Evolutionary conservation across 1,140 invertebrate species (phyloP), one percentile per base, ranked within the genome.

Genomic region (Macrobrachium rosenbergii): DNA sequence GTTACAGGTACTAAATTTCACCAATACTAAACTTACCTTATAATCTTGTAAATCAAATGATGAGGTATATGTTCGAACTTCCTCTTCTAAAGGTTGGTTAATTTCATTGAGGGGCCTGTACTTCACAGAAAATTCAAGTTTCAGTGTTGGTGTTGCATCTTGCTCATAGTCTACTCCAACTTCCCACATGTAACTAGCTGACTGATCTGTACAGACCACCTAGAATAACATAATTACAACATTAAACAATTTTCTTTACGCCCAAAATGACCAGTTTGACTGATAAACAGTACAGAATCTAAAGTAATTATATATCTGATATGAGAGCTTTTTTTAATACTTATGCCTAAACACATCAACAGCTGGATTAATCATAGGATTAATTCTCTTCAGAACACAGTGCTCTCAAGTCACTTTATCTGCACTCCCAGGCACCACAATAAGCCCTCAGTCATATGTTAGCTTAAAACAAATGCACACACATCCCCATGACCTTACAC

Each of bases 151-250:
- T 43, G 94, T 90, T 92, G 92, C 23, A 92, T 94, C 91, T 92
- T 95, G 92, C 92, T 92, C 93, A 23, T 90, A 90, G 52, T 91
- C 90, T 64, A 91, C 89, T 69, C 95, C 94, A 23, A 98, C 91
- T 92, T 97, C 95, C 95, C 96, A 97, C 93, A 98, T 94, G 91
- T 95, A 97, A 1, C 95, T 95, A 0, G 95, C 94, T 73, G 94
- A 95, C 87, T 95, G 94, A 0, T 95, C 94, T 87, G 94, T 94
- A 77, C 93, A 94, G 77, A 96, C 93, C 69, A 93, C 91, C 93
- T 95, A 91, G 2, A 90, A 52, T 14, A 28, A 60, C 5, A 88
- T 28, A 73, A 58, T 23, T 59, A 75, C 37, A 58, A 77, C 2
- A 23, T 72, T 72, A 72, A 72, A 3, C 0, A 5, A 52, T 37